These are phyloP conservation scores for Hyalella azteca DNA, from an alignment of 2,888 invertebrate genomes.

Conservation along the genomic window DNA sequence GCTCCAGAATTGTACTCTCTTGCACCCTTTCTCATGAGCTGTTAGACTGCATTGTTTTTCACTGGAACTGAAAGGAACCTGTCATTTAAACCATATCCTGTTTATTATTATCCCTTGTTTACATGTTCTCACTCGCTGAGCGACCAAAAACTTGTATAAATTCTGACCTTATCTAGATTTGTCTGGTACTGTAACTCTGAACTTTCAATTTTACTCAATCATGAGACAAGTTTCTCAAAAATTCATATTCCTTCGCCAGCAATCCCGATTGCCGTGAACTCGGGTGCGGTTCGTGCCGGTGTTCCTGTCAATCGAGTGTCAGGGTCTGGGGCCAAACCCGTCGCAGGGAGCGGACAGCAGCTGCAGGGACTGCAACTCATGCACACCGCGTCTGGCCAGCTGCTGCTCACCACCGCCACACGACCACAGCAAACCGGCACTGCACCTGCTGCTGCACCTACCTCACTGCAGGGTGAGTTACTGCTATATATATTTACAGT, in stretches of 20 bases:
- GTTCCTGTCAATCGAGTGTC: constrained; percentile 35
- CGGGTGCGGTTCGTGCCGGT: background rate
- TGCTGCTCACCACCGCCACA: constrained; percentile 69
- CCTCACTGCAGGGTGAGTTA: background rate
- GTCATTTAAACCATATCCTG: too few species aligned
- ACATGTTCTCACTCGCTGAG: too few species aligned
- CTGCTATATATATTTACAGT: too few species aligned
- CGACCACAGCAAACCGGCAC: constrained; percentile 47
- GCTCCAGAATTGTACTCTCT: too few species aligned
- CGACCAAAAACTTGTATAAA: too few species aligned
- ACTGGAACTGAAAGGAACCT: too few species aligned
- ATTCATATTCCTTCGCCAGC: background rate
- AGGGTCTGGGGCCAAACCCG: constrained; percentile 61
- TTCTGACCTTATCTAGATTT: too few species aligned
- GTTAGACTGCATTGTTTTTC: too few species aligned
- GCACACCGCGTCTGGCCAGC: constrained; percentile 74
- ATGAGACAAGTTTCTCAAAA: background rate
- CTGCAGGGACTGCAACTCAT: constrained; percentile 69
- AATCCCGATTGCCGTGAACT: constrained; percentile 25
- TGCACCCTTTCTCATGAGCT: too few species aligned
- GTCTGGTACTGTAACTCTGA: too few species aligned
- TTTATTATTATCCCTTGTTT: too few species aligned
- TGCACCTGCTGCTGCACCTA: background rate
- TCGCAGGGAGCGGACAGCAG: constrained; percentile 27
- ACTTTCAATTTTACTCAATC: background rate